Evolutionary conservation across 1,140 invertebrate species (phyloP).

Genomic region (Trachymyrmex cornetzi): DNA sequence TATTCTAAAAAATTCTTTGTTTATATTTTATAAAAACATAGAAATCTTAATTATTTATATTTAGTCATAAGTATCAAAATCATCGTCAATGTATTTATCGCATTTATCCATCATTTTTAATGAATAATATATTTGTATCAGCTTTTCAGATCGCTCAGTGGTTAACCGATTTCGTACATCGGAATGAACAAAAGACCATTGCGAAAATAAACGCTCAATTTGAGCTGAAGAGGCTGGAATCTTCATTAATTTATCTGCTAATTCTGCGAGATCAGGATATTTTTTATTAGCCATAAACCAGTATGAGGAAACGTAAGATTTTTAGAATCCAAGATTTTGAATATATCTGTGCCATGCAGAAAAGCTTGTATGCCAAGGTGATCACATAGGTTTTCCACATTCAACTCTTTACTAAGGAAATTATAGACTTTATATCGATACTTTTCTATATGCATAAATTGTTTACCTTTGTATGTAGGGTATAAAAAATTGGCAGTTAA

Average conservation of each 20-base stretch:
- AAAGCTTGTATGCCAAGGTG: neutral
- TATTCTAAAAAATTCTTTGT: no score
- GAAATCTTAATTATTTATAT: no score
- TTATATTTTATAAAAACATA: no score
- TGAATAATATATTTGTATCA: slow-evolving; percentile 8
- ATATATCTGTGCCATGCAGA: neutral
- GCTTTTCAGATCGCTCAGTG: neutral
- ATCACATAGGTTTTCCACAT: neutral
- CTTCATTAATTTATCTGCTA: neutral
- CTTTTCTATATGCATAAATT: neutral
- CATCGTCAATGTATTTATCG: neutral
- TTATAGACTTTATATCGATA: neutral
- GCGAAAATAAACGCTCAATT: slow-evolving; percentile 19
- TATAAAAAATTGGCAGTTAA: neutral
- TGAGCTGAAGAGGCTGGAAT: slow-evolving; percentile 2
- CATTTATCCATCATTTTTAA: slow-evolving; percentile 9
- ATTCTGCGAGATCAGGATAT: neutral
- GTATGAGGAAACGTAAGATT: neutral
- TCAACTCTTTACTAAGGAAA: neutral
- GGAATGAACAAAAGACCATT: neutral
- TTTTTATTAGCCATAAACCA: neutral
- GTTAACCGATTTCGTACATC: slow-evolving; percentile 1
- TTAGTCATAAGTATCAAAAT: no score
- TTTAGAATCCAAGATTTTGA: neutral
- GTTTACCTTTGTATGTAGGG: neutral